These are phyloP conservation scores for Meriones psammophilus DNA, from an alignment of 2,797 vertebrate genomes.

Conservation along the genomic window DNA sequence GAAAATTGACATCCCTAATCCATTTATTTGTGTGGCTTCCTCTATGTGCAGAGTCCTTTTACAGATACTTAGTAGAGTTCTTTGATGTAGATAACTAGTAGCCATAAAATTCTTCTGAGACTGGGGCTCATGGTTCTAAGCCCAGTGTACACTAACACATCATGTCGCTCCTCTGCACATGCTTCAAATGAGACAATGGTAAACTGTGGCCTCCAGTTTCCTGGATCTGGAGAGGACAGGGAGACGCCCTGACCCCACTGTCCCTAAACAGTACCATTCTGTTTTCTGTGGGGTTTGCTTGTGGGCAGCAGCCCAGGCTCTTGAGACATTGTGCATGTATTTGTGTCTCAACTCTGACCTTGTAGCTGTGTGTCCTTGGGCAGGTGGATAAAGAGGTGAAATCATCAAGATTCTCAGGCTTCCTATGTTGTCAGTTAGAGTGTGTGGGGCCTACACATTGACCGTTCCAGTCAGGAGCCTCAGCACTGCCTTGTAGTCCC, in stretches of 20 bases:
- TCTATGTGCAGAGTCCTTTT: background rate
- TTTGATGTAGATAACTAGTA: background rate
- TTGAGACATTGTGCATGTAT: slow-evolving; percentile 4
- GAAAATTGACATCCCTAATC: slow-evolving; percentile 2
- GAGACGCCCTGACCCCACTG: background rate
- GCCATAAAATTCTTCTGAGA: slow-evolving; percentile 38
- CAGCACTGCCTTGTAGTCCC: slow-evolving; percentile 41
- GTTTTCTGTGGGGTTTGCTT: background rate
- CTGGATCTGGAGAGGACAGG: background rate
- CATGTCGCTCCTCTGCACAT: background rate
- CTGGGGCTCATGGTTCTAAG: background rate
- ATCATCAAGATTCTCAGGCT: slow-evolving; percentile 8
- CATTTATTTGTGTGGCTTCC: background rate
- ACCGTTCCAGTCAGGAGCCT: slow-evolving; percentile 35
- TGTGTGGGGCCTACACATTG: slow-evolving; percentile 27
- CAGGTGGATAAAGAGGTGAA: slow-evolving; percentile 59
- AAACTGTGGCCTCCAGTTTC: background rate
- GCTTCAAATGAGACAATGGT: background rate
- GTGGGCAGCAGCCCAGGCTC: background rate
- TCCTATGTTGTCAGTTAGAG: slow-evolving; percentile 4
- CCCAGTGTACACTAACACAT: background rate
- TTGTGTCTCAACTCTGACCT: background rate
- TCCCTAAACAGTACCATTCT: background rate
- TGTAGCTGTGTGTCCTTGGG: slow-evolving; percentile 55
- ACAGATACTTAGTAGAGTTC: slow-evolving; percentile 3